A percentile compares a stretch with the other conserved stretches of the same genome.
These are phyloP conservation scores for Aphelenchoides fujianensis DNA, from an alignment of 1,140 invertebrate species.

Conservation along the genomic window DNA sequence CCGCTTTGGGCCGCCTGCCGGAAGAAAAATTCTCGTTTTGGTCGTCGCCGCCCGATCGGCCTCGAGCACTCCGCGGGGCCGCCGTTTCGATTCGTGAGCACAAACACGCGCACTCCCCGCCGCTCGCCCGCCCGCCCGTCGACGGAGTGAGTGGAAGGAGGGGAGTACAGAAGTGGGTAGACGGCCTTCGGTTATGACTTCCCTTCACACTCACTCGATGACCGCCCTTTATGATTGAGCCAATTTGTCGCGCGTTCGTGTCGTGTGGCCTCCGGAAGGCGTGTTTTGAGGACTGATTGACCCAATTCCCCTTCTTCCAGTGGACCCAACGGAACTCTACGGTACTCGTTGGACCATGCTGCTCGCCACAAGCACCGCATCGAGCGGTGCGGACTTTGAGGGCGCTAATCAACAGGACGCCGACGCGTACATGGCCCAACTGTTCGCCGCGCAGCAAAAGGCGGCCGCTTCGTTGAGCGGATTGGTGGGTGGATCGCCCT, in stretches of 20 bases:
- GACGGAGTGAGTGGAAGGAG: no score
- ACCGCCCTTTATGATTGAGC: conserved; percentile 5
- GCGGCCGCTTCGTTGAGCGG: conserved; percentile 5
- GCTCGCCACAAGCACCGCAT: conserved; percentile 18
- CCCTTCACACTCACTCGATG: no score
- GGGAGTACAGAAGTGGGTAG: no score
- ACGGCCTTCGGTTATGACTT: no score
- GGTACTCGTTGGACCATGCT: conserved; percentile 12
- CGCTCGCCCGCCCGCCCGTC: no score
- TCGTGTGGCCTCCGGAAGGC: not conserved
- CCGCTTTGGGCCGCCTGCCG: no score
- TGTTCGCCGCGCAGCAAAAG: conserved; percentile 19
- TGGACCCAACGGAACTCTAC: no score
- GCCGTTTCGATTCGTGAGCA: no score
- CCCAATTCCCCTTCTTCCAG: not conserved
- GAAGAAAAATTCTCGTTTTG: no score
- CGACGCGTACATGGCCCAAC: conserved; percentile 17
- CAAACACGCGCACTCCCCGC: no score
- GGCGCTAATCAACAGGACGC: conserved; percentile 5
- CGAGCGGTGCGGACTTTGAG: conserved; percentile 2
- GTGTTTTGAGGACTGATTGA: not conserved
- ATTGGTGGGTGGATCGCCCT: not conserved
- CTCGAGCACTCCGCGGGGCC: no score
- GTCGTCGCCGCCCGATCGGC: no score
- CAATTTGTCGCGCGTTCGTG: not conserved